Evolutionary conservation across 2,113 vertebrate species (phyloP), one percentile per base, ranked within the genome.

Genomic region (Boleophthalmus pectinirostris): DNA sequence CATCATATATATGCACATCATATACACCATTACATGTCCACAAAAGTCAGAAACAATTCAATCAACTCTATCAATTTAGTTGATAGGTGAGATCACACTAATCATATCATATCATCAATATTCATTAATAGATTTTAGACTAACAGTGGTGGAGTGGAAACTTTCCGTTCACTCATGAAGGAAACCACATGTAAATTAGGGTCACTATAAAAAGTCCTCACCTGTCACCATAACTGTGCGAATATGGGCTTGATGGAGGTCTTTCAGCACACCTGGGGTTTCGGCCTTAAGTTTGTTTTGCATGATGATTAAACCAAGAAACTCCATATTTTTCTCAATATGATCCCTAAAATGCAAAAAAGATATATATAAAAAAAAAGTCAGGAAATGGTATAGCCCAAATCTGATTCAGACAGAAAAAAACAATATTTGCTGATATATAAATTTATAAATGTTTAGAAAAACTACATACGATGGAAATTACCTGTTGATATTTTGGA

Each of bases 211-310:
- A 10, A 35, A 20, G 11, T 35, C 60, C 94, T 91, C 72, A 99
- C 98, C 98, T 91, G 98, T 99, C 74, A 99, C 96, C 98, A 99
- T 99, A 86, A 98, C 95, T 1, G 96, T 98, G 85, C 98, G 98
- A 87, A 99, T 96, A 90, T 94, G 94, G 90, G 98, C 98, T 84
- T 87, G 92, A 83, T 89, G 93, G 79, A 99, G 94, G 82, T 96
- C 95, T 86, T 95, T 93, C 87, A 99, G 94, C 49, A 99, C 96
- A 6, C 82, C 92, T 35, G 96, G 94, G 10, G 97, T 97, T 93
- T 99, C 97, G 78, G 92, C 84, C 87, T 99, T 99, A 78, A 98
- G 92, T 76, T 99, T 98, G 91, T 98, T 99, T 91, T 99, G 98
- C 97, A 99, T 98, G 91, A 99, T 92, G 83, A 99, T 96, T 78